These are phyloP conservation scores for Abramis brama DNA, from an alignment of 2,113 vertebrate genomes.

Conservation along the genomic window DNA sequence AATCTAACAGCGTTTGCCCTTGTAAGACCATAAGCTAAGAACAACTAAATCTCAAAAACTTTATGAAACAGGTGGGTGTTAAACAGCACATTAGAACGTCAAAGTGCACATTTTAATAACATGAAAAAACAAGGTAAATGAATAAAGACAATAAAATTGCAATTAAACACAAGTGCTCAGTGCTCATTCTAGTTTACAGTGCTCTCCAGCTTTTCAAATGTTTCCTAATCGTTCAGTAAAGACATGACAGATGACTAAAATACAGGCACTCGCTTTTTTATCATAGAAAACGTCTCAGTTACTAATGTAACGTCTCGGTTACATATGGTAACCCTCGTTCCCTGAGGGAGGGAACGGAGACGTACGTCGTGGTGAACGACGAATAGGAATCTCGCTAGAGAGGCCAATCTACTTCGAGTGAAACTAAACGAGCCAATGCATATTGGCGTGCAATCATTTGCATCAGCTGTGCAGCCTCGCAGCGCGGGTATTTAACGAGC, in stretches of 20 bases:
- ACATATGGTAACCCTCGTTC: too few relatives aligned
- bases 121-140: background rate
- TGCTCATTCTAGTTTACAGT: background rate
- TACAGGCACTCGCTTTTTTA: background rate
- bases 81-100: background rate
- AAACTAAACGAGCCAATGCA: too few relatives aligned
- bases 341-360: too few relatives aligned
- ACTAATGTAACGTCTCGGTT: too few relatives aligned
- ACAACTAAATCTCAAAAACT: background rate
- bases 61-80: background rate
- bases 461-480: too few relatives aligned
- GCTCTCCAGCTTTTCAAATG: background rate
- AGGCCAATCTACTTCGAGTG: too few relatives aligned
- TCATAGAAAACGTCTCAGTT: background rate
- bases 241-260: background rate
- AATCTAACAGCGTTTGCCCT: background rate
- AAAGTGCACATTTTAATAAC: slow-evolving; percentile 1
- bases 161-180: slow-evolving; percentile 12
- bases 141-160: background rate
- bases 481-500: too few relatives aligned
- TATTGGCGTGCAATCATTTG: too few relatives aligned
- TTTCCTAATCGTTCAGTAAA: background rate
- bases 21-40: background rate
- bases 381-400: too few relatives aligned
- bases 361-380: too few relatives aligned